Evolutionary conservation across 2,797 vertebrate species (phyloP).

Genomic region (Potorous gilbertii): DNA sequence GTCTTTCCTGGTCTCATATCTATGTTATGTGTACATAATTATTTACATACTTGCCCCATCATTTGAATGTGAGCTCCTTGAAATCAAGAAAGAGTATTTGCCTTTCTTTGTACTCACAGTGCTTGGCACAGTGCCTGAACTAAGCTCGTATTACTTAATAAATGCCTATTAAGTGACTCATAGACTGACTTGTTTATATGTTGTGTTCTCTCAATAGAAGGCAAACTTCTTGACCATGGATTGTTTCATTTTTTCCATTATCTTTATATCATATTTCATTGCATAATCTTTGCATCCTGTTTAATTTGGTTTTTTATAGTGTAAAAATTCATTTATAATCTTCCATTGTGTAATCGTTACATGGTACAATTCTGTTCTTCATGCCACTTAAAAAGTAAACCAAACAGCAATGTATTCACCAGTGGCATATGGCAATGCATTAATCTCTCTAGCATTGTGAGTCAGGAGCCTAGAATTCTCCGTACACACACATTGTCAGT

Average conservation of each 20-base stretch:
- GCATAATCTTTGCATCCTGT: no score
- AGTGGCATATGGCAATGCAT: no score
- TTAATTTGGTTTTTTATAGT: no score
- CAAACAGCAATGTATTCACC: no score
- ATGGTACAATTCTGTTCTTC: no score
- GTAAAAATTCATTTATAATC: no score
- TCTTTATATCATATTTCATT: no score
- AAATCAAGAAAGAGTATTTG: background rate
- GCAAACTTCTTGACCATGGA: background rate
- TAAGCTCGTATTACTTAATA: background rate
- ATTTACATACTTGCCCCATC: background rate
- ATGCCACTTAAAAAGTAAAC: no score
- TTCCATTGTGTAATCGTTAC: no score
- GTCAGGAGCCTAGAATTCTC: no score
- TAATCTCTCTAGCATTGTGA: no score
- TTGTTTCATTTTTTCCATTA: background rate
- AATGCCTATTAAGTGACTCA: background rate
- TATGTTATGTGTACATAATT: background rate
- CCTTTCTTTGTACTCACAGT: background rate
- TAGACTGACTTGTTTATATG: background rate
- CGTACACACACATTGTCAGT: no score
- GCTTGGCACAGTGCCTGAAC: background rate
- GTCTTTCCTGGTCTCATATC: background rate
- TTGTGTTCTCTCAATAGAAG: background rate
- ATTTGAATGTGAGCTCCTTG: background rate